Evolutionary conservation across 2,797 vertebrate species (phyloP).

Genomic region (Alouatta caraya): DNA sequence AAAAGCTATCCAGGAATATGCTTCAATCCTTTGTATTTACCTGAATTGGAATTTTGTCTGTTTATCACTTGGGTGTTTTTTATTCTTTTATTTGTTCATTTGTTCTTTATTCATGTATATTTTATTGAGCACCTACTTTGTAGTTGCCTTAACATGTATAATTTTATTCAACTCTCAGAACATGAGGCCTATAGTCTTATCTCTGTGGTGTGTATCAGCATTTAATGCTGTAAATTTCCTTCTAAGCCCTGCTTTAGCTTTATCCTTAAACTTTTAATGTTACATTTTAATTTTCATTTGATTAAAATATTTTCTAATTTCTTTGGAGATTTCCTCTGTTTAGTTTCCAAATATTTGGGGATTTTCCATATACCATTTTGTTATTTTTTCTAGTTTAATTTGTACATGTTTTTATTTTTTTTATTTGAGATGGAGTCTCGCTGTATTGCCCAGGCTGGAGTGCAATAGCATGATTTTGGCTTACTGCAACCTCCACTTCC

Average conservation of each 20-base stretch:
- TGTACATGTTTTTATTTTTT: background rate
- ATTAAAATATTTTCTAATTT: slow-evolving; percentile 26
- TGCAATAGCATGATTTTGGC: background rate
- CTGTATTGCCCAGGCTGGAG: background rate
- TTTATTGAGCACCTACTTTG: background rate
- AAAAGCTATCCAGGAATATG: background rate
- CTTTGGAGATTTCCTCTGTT: background rate
- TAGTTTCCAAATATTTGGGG: slow-evolving; percentile 20
- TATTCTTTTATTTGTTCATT: background rate
- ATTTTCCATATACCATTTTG: background rate
- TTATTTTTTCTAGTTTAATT: background rate
- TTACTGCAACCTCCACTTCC: background rate
- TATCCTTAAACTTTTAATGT: background rate
- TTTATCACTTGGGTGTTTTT: background rate
- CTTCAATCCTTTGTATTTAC: background rate
- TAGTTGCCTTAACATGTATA: background rate
- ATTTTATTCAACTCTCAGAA: slow-evolving; percentile 11
- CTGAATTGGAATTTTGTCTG: background rate
- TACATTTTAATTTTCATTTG: background rate
- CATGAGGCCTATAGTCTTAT: background rate
- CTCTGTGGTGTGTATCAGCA: background rate
- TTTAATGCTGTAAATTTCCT: background rate
- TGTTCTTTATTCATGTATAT: background rate
- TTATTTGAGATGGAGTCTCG: background rate
- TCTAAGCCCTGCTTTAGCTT: background rate